Evolutionary conservation across 2,888 invertebrate species (phyloP), one percentile per base, ranked within the genome.

Genomic region (Xiphydria camelus): DNA sequence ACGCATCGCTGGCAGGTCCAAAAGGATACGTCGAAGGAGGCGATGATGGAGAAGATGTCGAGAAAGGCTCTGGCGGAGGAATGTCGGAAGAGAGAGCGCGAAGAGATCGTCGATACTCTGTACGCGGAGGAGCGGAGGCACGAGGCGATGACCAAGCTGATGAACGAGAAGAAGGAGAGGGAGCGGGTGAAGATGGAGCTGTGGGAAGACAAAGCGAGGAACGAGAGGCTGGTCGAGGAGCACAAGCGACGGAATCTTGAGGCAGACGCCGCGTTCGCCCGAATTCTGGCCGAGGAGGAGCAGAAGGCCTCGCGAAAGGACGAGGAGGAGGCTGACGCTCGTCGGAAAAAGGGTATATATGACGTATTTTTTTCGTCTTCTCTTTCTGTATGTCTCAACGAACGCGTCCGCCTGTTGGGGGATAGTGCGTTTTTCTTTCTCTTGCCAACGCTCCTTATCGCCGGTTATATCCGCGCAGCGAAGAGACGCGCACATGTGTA

Each of bases 11-110:
- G n/a, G n/a, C n/a, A n/a, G n/a, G n/a, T n/a, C n/a, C n/a, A n/a
- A n/a, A n/a, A n/a, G n/a, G 15, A 15, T 3, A 34, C 42, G 1
- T 18, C 18, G 9, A 64, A 42, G 9, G 54, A 53, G 2, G 37
- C 22, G 3, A 37, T 34, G 34, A 6, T 51, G n/a, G 53, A 58
- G 18, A 54, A 38, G 14, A 39, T 58, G 5, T 41, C 46, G 10
- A 48, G 41, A n/a, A 49, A 51, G 18, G 39, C 63, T 17, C 12
- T 53, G 39, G 49, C 51, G 4, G 53, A 57, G 0, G 51, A 59
- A 14, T 20, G 9, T 3, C 52, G 35, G 23, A 53, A 40, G 29
- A 41, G 6, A 3, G 59, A 63, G 15, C 45, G 48, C 0, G 57
- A 63, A 22, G 47, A 54, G 2, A 42, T 55, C 2, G 29, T 25